Percentiles rank a stretch among this genome's conserved stretches.
Conservation (phyloP, 2,113 vertebrate species). For the Rhadina sibilatrix region DNA sequence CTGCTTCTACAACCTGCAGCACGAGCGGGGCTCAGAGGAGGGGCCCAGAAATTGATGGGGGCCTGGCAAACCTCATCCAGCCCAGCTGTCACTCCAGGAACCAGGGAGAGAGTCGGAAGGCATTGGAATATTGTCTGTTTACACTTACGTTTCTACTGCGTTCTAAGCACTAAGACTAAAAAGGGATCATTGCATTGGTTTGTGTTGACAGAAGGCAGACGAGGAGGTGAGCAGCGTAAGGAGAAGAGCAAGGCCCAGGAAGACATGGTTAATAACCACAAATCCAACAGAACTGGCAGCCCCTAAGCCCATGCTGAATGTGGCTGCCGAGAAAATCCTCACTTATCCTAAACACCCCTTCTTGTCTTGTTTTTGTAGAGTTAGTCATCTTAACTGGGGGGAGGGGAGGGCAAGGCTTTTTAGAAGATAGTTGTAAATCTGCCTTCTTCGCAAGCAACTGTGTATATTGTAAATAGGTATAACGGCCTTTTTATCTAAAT, state of each 20-base stretch:
- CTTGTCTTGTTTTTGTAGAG: constrained; percentile 74
- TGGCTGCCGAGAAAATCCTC: constrained; percentile 33
- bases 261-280: background rate
- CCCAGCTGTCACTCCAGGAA: background rate
- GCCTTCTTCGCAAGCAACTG: constrained; percentile 76
- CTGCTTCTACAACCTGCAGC: constrained; percentile 97
- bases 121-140: constrained; percentile 48
- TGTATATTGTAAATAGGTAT: constrained; percentile 96
- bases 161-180: constrained; percentile 68
- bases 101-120: background rate
- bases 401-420: constrained; percentile 73
- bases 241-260: constrained; percentile 14
- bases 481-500: constrained; percentile 92
- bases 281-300: background rate
- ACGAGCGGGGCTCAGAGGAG: constrained; percentile 86
- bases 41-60: constrained; percentile 80
- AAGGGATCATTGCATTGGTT: constrained; percentile 70
- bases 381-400: constrained; percentile 66
- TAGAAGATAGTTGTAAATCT: constrained; percentile 82
- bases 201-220: background rate
- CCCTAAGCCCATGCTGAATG: background rate
- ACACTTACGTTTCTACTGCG: constrained; percentile 26
- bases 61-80: background rate
- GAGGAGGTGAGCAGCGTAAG: background rate
- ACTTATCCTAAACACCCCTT: constrained; percentile 30